Conservation (phyloP, 2,113 vertebrate species). For the Gasterosteus aculeatus region DNA sequence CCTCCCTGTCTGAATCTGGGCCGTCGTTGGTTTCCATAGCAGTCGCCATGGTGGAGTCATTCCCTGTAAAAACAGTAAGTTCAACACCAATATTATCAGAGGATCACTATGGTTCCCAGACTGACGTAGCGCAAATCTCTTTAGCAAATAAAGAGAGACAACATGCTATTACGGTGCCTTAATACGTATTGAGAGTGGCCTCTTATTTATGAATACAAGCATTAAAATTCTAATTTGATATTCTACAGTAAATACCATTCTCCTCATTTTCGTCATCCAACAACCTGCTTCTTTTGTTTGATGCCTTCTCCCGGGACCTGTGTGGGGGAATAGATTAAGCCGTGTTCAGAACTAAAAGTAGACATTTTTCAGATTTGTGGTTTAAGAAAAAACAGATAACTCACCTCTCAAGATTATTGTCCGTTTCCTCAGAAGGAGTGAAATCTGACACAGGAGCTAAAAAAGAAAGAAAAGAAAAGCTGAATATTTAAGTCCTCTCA, state of each 20-base stretch:
- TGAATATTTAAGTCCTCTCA: background rate
- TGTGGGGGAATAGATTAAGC: background rate
- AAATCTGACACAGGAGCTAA: slow-evolving; percentile 39
- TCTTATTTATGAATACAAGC: background rate
- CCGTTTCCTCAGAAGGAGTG: slow-evolving; percentile 23
- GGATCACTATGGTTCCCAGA: background rate
- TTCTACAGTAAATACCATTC: slow-evolving; percentile 56
- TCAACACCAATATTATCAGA: background rate
- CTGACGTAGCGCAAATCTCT: background rate
- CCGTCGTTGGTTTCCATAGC: slow-evolving; percentile 33
- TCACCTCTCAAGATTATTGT: slow-evolving; percentile 59
- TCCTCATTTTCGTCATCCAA: slow-evolving; percentile 77
- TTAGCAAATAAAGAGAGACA: background rate
- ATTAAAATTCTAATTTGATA: background rate
- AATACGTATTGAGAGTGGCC: background rate
- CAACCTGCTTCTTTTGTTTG: slow-evolving; percentile 80
- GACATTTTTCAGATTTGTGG: slow-evolving; percentile 1
- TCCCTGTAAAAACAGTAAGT: slow-evolving; percentile 39
- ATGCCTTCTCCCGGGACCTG: slow-evolving; percentile 53
- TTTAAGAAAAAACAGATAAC: background rate
- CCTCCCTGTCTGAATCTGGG: slow-evolving; percentile 73
- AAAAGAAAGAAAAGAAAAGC: slow-evolving; percentile 16
- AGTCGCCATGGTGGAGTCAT: slow-evolving; percentile 7
- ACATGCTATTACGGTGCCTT: background rate
- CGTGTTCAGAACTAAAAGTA: background rate